Conservation (phyloP, 2,113 vertebrate genomes). For the Megalops atlanticus region DNA sequence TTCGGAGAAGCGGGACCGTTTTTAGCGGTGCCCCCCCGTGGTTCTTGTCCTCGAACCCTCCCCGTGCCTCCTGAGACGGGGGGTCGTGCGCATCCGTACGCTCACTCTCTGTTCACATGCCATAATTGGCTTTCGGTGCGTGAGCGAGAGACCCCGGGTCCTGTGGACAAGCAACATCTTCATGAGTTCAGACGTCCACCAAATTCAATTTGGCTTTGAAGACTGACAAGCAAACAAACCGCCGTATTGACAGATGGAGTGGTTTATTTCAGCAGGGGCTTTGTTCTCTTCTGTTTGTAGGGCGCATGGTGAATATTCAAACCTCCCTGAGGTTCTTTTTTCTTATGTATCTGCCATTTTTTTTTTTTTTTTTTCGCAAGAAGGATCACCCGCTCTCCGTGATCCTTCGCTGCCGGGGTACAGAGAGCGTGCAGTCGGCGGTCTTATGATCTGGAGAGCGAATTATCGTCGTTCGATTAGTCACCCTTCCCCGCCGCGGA, state of each 20-base stretch:
- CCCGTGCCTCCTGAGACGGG: not conserved
- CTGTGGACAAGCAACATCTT: constrained; percentile 31
- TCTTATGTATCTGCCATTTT: not conserved
- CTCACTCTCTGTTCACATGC: constrained; percentile 33
- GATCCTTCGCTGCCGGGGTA: not conserved
- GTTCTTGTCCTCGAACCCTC: not conserved
- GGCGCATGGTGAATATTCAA: not conserved
- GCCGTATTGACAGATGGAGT: constrained; percentile 45
- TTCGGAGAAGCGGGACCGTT: constrained; percentile 25
- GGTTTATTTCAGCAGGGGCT: constrained; percentile 43
- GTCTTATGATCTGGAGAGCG: not conserved
- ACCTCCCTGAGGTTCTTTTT: not conserved
- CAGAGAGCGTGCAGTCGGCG: not conserved
- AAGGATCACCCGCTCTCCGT: not conserved
- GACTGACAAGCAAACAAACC: constrained; percentile 63
- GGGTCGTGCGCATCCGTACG: constrained; percentile 30
- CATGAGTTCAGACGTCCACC: constrained; percentile 52
- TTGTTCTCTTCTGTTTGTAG: not conserved
- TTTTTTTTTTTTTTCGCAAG: not conserved
- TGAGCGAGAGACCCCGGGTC: constrained; percentile 40
- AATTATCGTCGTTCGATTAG: constrained; percentile 52
- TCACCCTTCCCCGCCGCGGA: constrained; percentile 48
- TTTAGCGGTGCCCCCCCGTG: constrained; percentile 31
- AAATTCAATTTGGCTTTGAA: constrained; percentile 53
- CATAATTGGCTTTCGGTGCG: constrained; percentile 63